phyloP scores from a whole-genome alignment of 2,888 invertebrate genomes.

The Plutella xylostella region DNA sequence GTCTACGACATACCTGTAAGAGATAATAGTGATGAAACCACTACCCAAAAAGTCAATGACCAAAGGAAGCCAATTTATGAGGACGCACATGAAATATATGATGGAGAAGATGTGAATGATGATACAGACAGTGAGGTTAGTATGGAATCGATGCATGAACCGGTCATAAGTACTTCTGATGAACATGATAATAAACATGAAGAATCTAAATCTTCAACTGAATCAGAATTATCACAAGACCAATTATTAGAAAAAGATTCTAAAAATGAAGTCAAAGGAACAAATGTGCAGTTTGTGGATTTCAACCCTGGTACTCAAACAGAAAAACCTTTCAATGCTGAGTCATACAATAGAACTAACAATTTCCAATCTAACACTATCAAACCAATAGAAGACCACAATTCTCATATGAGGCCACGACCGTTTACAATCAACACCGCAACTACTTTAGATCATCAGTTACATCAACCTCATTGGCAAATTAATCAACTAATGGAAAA shows the following conservation, averaged over 20 bases:
- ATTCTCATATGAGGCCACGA: conserved; percentile 44
- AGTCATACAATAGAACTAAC: conserved; percentile 34
- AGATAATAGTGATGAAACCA: conserved; percentile 51
- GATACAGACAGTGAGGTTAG: conserved; percentile 50
- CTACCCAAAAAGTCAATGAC: conserved; percentile 27
- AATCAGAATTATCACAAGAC: conserved; percentile 32
- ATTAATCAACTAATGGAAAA: conserved; percentile 59
- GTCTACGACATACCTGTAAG: conserved; percentile 59
- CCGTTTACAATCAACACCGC: conserved; percentile 48
- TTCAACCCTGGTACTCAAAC: conserved; percentile 57
- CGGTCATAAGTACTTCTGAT: conserved; percentile 48
- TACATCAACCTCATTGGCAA: conserved; percentile 64
- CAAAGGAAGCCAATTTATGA: conserved; percentile 44
- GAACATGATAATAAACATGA: conserved; percentile 25
- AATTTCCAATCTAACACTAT: conserved; percentile 46
- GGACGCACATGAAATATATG: conserved; percentile 57
- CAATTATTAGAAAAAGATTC: conserved; percentile 27
- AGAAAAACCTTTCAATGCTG: conserved; percentile 49
- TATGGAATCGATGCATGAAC: conserved; percentile 59
- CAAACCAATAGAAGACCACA: conserved; percentile 40
- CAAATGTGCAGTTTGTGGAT: conserved; percentile 26
- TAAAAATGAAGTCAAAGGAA: conserved; percentile 24
- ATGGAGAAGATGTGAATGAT: conserved; percentile 46
- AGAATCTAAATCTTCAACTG: conserved; percentile 27
- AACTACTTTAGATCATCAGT: conserved; percentile 48